phyloP scores from a whole-genome alignment of 2,113 vertebrate genomes.

The Dascyllus trimaculatus region DNA sequence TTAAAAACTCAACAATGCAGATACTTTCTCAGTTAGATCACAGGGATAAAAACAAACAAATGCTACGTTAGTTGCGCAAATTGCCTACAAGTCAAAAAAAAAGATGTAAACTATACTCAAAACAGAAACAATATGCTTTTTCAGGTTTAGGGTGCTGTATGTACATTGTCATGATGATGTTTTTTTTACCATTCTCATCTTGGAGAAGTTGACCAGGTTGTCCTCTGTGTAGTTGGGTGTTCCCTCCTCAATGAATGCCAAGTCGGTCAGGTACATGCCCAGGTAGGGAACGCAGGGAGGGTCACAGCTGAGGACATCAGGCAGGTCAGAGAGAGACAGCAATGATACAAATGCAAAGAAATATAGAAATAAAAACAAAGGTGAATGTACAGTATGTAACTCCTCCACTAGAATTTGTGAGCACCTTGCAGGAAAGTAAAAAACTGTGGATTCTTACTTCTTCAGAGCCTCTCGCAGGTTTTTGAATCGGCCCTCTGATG shows the following conservation, averaged over 20 bases:
- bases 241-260: conserved; percentile 98
- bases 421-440: background rate
- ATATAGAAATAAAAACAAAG: background rate
- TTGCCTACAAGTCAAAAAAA: no score
- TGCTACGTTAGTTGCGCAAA: no score
- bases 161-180: background rate
- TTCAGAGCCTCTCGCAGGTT: conserved; percentile 97
- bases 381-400: background rate
- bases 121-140: no score
- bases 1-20: background rate
- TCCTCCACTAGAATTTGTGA: no score
- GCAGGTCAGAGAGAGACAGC: background rate
- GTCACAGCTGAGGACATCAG: conserved; percentile 88
- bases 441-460: conserved; percentile 86
- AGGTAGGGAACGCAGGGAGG: conserved; percentile 98
- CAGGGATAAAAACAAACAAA: no score
- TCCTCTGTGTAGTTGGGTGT: conserved; percentile 98
- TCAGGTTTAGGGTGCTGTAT: background rate
- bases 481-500: conserved; percentile 97
- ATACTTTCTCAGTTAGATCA: no score
- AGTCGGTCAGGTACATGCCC: conserved; percentile 98
- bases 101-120: no score
- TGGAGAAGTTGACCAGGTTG: conserved; percentile 98
- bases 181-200: conserved; percentile 93
- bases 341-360: background rate